Evolutionary conservation across 30 jellyfish, hydroid and myxozoan species (phyloP), one percentile per base, ranked within the genome.

Genomic region (Aurelia sp.): DNA sequence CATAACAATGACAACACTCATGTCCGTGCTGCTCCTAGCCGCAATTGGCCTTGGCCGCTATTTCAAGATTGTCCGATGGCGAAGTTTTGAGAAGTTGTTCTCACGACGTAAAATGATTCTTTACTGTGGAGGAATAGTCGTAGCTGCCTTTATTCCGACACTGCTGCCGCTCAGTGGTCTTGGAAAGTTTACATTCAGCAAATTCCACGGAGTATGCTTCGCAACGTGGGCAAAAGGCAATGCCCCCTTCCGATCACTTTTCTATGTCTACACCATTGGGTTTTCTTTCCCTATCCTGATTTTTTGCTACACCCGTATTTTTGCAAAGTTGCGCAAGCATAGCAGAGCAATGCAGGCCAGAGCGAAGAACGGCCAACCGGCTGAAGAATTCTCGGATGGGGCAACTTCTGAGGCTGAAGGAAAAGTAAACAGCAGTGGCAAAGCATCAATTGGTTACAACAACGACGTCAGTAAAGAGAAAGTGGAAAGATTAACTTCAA

Each of bases 191-290:
- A 31, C 73, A 11, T 90, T 11, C 86, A 90, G 97, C 62, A 60
- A 22, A 58, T 75, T 41, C 48, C 97, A 90, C 63, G 97, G 97
- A 9, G 75, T 81, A 13, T 90, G 97, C 69, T 90, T 90, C 48
- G 67, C 97, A 6, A 73, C 59, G 16, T 90, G 97, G 97, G 78
- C 76, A 15, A 63, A 74, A 35, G 76, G 71, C n/a, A 84, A 90
- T 23, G 53, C 41, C 10, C 17, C 72, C 66, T 90, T 90, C 58
- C 96, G 97, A 18, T 74, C 71, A 11, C 35, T 90, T 5, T 90
- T 90, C 74, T 90, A 90, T 44, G 35, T 84, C 35, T 60, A 47
- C 71, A 79, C 61, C 12, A 57, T 90, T 11, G 97, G 89, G 4
- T 9, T 90, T 16, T 50, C 85, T 30, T 71, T 62, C 76, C 95